These are phyloP conservation scores for Cyphomyrus discorhynchus DNA, from an alignment of 2,113 vertebrate genomes.

Conservation along the genomic window DNA sequence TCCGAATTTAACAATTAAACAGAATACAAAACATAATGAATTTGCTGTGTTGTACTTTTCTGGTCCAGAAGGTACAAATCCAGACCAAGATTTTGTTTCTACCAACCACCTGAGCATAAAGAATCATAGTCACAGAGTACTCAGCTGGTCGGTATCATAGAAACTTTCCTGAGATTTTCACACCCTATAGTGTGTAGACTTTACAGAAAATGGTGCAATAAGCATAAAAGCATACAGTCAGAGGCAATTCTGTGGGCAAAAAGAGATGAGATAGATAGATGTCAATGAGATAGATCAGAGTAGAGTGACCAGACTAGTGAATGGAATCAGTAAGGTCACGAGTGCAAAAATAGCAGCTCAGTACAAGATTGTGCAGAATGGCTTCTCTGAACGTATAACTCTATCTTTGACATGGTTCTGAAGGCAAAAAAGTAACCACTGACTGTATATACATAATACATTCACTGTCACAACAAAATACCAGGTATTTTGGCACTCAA, in stretches of 20 bases:
- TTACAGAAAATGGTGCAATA: not conserved
- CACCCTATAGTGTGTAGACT: not conserved
- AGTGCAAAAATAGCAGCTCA: not conserved
- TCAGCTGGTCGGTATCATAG: not conserved
- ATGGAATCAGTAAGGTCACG: not conserved
- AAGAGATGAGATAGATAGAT: not conserved
- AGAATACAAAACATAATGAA: not conserved
- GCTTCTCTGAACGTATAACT: not conserved
- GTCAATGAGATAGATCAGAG: not conserved
- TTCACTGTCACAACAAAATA: not conserved
- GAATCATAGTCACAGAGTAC: too few relatives aligned
- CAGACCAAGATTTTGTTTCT: too few relatives aligned
- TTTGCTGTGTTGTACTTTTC: not conserved
- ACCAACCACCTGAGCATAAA: too few relatives aligned
- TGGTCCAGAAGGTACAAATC: too few relatives aligned
- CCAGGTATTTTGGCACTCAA: not conserved
- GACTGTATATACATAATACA: not conserved
- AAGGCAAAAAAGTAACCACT: not conserved
- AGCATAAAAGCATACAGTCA: not conserved
- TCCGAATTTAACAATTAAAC: not conserved
- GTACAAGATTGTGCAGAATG: not conserved
- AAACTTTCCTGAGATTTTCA: not conserved
- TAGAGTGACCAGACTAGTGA: not conserved
- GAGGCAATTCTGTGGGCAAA: not conserved
- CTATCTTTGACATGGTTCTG: not conserved